These are phyloP conservation scores for Brachylomia viminalis DNA, from an alignment of 2,888 invertebrate genomes.

Conservation along the genomic window DNA sequence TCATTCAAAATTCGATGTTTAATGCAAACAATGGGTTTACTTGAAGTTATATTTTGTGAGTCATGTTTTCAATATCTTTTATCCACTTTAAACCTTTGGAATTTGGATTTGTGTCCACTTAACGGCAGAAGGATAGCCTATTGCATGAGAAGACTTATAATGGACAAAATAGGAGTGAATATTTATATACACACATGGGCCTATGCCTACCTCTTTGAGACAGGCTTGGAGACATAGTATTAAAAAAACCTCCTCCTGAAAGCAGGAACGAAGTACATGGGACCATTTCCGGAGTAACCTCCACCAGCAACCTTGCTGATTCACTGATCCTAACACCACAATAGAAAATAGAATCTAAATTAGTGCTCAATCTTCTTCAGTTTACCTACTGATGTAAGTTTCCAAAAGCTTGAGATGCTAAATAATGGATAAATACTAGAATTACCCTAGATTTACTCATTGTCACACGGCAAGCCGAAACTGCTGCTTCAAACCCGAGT, in stretches of 20 bases:
- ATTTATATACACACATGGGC: no score
- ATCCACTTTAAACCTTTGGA: neutral
- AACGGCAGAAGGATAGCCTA: neutral
- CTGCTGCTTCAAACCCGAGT: neutral
- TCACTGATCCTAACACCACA: neutral
- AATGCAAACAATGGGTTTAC: neutral
- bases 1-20: constrained; percentile 36
- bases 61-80: constrained; percentile 10
- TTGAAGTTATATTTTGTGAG: constrained; percentile 7
- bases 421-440: neutral
- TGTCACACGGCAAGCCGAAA: neutral
- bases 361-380: neutral
- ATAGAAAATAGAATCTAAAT: neutral
- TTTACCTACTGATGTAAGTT: neutral
- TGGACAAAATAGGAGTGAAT: neutral
- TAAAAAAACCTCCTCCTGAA: neutral
- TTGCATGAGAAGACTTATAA: no score
- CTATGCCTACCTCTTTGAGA: neutral
- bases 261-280: neutral
- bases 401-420: neutral
- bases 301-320: no score
- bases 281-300: neutral
- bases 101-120: neutral
- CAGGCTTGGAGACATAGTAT: neutral
- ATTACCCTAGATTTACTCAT: neutral